These are phyloP conservation scores for Lepidocolaptes lacrymiger DNA, from an alignment of 2,797 vertebrate genomes.

Conservation along the genomic window DNA sequence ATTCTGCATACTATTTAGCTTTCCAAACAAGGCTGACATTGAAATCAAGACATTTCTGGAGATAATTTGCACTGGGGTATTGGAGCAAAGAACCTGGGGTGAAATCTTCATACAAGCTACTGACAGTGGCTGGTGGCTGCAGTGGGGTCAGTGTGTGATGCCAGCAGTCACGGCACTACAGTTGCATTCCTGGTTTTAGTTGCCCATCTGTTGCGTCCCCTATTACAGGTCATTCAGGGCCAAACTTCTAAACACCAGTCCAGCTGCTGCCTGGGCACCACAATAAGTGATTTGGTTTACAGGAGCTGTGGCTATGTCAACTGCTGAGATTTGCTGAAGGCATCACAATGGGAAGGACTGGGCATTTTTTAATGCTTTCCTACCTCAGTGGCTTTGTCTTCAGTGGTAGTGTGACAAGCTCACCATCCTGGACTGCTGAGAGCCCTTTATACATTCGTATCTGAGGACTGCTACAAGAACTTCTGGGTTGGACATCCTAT, in stretches of 20 bases:
- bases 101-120: neutral
- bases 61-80: neutral
- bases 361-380: neutral
- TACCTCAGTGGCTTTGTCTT: neutral
- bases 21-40: conserved; percentile 48
- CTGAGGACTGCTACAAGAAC: neutral
- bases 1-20: conserved; percentile 27
- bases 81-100: neutral
- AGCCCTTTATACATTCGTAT: neutral
- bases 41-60: conserved; percentile 24
- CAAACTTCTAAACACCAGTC: neutral
- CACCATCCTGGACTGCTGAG: neutral
- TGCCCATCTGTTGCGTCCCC: neutral
- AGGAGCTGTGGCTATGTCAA: neutral
- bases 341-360: neutral
- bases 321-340: neutral
- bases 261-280: neutral
- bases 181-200: neutral
- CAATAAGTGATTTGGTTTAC: neutral
- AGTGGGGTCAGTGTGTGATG: neutral
- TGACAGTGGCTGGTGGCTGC: neutral
- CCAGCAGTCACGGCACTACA: neutral
- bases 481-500: conserved; percentile 6
- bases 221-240: neutral
- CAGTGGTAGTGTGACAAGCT: neutral